A percentile compares a stretch with the other conserved stretches of the same genome.
Evolutionary conservation across 2,888 invertebrate genomes (phyloP).

Genomic region (Leuctra nigra): DNA sequence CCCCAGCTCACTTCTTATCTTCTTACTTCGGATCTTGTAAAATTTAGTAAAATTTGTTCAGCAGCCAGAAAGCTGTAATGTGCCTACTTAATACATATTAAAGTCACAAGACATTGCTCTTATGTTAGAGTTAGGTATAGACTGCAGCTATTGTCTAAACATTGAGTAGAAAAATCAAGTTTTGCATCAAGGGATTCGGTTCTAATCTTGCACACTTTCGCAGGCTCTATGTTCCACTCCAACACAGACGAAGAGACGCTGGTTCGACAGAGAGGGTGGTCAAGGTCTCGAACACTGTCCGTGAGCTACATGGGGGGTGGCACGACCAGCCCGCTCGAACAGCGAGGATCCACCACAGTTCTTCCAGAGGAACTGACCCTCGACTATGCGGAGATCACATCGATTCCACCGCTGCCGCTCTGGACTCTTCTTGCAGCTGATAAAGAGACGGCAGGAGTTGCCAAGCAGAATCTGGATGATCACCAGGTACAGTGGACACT

Average conservation of each 20-base stretch:
- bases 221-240: no score
- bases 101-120: no score
- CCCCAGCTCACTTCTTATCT: no score
- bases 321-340: conserved; percentile 69
- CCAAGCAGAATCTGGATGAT: conserved; percentile 38
- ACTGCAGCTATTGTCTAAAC: no score
- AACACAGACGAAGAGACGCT: conserved; percentile 56
- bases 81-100: no score
- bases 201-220: no score
- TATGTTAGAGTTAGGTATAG: no score
- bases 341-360: conserved; percentile 63
- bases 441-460: conserved; percentile 52
- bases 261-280: conserved; percentile 70
- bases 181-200: no score
- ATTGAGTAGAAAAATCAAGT: no score
- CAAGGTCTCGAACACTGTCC: conserved; percentile 80
- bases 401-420: conserved; percentile 95
- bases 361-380: conserved; percentile 82
- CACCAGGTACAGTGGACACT: conserved; percentile 37
- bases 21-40: no score
- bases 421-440: conserved; percentile 96
- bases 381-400: conserved; percentile 92
- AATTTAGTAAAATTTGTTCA: no score
- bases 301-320: conserved; percentile 55
- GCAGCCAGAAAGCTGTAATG: no score